phyloP scores from a whole-genome alignment of 1,140 invertebrate genomes.

The Monochamus saltuarius region DNA sequence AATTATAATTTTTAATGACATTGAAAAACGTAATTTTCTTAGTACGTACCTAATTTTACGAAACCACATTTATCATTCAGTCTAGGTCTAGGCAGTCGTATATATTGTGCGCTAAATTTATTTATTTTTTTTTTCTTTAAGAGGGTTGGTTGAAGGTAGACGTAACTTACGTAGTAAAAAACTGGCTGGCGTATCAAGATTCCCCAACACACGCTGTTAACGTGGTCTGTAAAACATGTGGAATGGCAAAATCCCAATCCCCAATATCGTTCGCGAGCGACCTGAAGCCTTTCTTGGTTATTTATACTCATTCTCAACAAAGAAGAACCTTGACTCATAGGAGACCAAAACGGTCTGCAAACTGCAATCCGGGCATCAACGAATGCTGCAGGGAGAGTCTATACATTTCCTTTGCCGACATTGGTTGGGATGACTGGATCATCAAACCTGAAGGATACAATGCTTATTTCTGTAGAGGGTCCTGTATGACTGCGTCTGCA shows the following conservation, averaged over 20 bases:
- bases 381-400: constrained; percentile 83
- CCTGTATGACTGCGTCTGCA: constrained; percentile 68
- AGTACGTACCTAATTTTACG: too few relatives aligned
- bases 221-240: constrained; percentile 75
- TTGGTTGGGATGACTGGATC: constrained; percentile 88
- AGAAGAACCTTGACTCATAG: constrained; percentile 52
- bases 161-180: constrained; percentile 68
- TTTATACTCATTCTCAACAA: constrained; percentile 64
- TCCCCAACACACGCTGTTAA: constrained; percentile 66
- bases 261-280: constrained; percentile 65
- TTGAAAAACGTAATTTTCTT: too few relatives aligned
- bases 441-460: constrained; percentile 76
- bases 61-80: not conserved
- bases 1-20: not conserved
- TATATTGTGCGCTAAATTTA: constrained; percentile 1
- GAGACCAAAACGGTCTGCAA: constrained; percentile 64
- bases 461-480: constrained; percentile 82
- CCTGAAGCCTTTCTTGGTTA: constrained; percentile 71
- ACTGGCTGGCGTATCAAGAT: constrained; percentile 69
- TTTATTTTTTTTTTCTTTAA: constrained; percentile 48
- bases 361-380: constrained; percentile 67
- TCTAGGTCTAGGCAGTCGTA: too few relatives aligned
- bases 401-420: constrained; percentile 77
- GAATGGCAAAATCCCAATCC: constrained; percentile 60
- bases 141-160: constrained; percentile 81